Percentiles rank a stretch among this genome's conserved stretches.
phyloP scores from a whole-genome alignment of 2,797 vertebrate genomes.

The Phaenicophaeus curvirostris region DNA sequence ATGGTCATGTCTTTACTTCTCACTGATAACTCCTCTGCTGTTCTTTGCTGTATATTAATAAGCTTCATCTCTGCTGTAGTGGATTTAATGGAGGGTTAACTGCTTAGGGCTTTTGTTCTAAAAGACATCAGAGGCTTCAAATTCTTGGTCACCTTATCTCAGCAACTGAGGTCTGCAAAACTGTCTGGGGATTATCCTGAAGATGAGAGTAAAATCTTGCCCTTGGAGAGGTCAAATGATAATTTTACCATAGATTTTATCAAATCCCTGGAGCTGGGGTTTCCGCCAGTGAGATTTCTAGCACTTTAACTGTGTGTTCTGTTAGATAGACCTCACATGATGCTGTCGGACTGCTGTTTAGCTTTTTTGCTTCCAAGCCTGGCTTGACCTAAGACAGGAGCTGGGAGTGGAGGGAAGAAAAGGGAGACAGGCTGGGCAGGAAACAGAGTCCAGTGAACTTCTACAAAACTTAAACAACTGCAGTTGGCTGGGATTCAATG shows the following conservation, averaged over 20 bases:
- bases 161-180: background rate
- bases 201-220: background rate
- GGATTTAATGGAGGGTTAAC: background rate
- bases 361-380: conserved; percentile 40
- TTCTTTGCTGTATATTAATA: background rate
- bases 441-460: conserved; percentile 63
- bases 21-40: background rate
- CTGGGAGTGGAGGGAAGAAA: conserved; percentile 35
- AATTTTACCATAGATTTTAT: background rate
- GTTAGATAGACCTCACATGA: conserved; percentile 33
- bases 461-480: conserved; percentile 55
- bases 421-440: conserved; percentile 45
- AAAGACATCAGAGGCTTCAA: background rate
- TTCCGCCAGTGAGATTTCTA: background rate
- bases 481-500: conserved; percentile 39
- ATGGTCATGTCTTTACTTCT: background rate
- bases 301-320: background rate
- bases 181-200: background rate
- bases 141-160: background rate
- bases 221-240: background rate
- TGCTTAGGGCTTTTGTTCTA: background rate
- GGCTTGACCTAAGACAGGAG: background rate
- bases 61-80: background rate
- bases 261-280: background rate
- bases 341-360: conserved; percentile 12